A percentile compares a stretch with the other conserved stretches of the same genome.
Conservation (phyloP, 2,888 invertebrate species). For the Dryocosmus kuriphilus region DNA sequence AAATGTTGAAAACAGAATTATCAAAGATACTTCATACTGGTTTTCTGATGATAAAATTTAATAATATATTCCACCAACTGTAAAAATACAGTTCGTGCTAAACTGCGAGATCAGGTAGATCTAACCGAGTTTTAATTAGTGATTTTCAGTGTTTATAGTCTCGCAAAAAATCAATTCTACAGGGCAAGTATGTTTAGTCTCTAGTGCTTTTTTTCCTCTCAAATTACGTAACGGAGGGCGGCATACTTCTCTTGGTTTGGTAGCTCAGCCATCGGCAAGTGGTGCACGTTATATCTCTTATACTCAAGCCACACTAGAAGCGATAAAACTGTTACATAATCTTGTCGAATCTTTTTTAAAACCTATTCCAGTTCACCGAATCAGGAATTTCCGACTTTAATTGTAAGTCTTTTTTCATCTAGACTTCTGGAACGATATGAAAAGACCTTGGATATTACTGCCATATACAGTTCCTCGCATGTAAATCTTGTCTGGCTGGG, state of each 20-base stretch:
- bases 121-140: neutral
- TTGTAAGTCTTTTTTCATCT: neutral
- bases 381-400: neutral
- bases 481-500: slow-evolving; percentile 46
- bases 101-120: neutral
- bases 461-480: slow-evolving; percentile 18
- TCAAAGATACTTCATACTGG: too few species aligned
- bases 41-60: too few species aligned
- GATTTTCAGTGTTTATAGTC: neutral
- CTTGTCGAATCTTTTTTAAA: neutral
- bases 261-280: neutral
- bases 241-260: neutral
- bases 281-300: neutral
- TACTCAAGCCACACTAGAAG: neutral
- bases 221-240: neutral
- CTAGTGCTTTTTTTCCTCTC: neutral
- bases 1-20: too few species aligned
- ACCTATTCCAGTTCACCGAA: neutral
- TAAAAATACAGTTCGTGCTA: too few species aligned
- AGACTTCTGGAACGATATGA: neutral
- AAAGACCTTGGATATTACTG: slow-evolving; percentile 28
- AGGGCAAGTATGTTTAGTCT: neutral
- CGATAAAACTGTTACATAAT: slow-evolving; percentile 1
- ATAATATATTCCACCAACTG: too few species aligned
- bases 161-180: neutral